A percentile compares a stretch with the other conserved stretches of the same genome.
Evolutionary conservation across 2,797 vertebrate genomes (phyloP).

Genomic region (Pangasius krempfi): DNA sequence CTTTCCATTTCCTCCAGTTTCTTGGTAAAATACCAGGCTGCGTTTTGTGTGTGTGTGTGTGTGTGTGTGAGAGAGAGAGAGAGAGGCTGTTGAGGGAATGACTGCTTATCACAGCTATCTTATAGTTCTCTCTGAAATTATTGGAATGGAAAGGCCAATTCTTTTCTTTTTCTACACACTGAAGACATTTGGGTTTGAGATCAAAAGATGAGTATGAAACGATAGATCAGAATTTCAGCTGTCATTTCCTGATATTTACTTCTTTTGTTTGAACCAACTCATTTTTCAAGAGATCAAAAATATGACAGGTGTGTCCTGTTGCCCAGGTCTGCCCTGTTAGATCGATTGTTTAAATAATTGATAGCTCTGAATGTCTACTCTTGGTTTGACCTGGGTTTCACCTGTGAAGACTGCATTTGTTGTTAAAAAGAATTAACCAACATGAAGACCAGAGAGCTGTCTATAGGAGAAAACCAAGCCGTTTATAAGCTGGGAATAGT

Average conservation of each 20-base stretch:
- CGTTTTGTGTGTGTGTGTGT: background rate
- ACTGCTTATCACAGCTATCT: background rate
- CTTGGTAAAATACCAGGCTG: background rate
- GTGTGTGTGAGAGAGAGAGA: background rate
- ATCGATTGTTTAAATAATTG: background rate
- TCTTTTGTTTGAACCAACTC: background rate
- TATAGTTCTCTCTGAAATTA: background rate
- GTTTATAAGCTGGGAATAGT: too few species aligned
- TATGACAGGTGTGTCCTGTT: background rate
- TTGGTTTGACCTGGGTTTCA: background rate
- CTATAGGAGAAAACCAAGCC: background rate
- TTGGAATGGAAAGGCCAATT: background rate
- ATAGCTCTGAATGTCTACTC: background rate
- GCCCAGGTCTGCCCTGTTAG: background rate
- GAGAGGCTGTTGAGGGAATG: background rate
- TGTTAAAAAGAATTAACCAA: background rate
- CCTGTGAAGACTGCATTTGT: background rate
- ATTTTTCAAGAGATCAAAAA: background rate
- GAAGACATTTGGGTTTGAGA: background rate
- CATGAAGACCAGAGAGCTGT: background rate
- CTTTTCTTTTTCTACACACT: background rate
- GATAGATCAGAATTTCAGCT: background rate
- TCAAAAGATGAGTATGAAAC: background rate
- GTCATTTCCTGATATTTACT: background rate
- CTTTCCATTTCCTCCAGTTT: background rate